These are phyloP conservation scores for Bombus terrestris DNA, from an alignment of 1,140 invertebrate genomes.

Conservation along the genomic window DNA sequence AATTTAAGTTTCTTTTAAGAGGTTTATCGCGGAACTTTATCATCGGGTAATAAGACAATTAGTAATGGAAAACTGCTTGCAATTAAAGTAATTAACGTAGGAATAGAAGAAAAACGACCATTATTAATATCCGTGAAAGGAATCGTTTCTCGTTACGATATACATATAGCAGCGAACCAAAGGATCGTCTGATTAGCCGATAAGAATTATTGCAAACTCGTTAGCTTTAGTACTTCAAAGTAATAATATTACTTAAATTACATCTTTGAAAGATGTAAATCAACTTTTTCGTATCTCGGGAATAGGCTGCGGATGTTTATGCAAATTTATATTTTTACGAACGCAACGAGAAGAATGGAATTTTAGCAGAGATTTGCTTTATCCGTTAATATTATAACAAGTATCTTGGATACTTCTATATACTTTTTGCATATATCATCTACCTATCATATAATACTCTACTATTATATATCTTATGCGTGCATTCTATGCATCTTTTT, in stretches of 20 bases:
- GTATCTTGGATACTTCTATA: no score
- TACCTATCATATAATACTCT: no score
- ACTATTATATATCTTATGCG: neutral
- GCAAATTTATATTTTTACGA: no score
- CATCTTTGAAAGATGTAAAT: neutral
- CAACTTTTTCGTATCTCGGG: no score
- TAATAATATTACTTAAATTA: neutral
- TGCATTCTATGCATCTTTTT: neutral
- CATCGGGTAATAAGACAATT: neutral
- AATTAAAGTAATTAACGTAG: conserved; percentile 30
- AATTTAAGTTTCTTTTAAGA: neutral
- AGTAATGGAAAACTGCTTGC: neutral
- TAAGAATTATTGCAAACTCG: neutral
- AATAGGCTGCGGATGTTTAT: neutral
- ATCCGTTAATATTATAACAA: no score
- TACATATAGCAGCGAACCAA: neutral
- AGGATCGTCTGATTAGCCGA: neutral
- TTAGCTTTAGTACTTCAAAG: neutral
- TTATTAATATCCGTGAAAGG: conserved; percentile 5
- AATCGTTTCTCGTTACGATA: conserved; percentile 7
- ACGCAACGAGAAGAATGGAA: neutral
- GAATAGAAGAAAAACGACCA: conserved; percentile 5
- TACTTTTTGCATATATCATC: no score
- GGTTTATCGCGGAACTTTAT: neutral
- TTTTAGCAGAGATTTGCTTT: neutral